Base-by-base conservation (phyloP, 2,888 invertebrate genomes). In the Vandiemenella viatica region DNA sequence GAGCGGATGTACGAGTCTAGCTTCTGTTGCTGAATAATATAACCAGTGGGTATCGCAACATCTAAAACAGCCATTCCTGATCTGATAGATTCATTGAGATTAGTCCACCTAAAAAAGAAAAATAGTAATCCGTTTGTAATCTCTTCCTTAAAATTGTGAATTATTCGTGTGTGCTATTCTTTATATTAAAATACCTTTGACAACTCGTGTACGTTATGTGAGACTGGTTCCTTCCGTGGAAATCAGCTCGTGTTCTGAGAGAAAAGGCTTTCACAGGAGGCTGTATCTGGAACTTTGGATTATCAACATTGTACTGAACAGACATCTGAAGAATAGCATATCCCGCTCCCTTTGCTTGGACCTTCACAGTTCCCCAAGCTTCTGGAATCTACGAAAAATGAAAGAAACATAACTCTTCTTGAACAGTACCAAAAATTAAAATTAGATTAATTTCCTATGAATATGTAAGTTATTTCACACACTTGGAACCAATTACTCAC, bases 351-450 rank as follows among this genome's bases (percentile, higher is more conserved):
- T 83, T 83, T 0, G 89, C 92, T 58, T 87, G 83, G 42, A 93
- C 89, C 67, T 89, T 86, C 32, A 95, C 87, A 1, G 89, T 90
- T 60, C 95, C 95, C 86, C 89, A 95, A 42, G 92, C 92, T 60
- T 84, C 79, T 0, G 90, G 89, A 64, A 92, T 88, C 83, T 85
- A 58, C n/a, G 60, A 55, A 52, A 16, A 51, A 50, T 37, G 7
- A 37, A 17, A 16, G 13, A 16, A 7, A 13, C 5, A 17, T 3
- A 18, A 13, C 15, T 45, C 18, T 45, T 18, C 32, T 13, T 13
- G 32, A 13, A 32, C 10, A 4, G n/a, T 13, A 13, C n/a, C n/a
- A n/a, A 32, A 32, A 4, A n/a, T 13, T 2, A 4, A 32, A 32
- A 32, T 32, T n/a, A n/a, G n/a, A 16, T 15, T 1, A 8, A 38